Percentiles rank a stretch among this genome's conserved stretches.
phyloP scores from a whole-genome alignment of 2,888 invertebrate species.

The Boloria selene region DNA sequence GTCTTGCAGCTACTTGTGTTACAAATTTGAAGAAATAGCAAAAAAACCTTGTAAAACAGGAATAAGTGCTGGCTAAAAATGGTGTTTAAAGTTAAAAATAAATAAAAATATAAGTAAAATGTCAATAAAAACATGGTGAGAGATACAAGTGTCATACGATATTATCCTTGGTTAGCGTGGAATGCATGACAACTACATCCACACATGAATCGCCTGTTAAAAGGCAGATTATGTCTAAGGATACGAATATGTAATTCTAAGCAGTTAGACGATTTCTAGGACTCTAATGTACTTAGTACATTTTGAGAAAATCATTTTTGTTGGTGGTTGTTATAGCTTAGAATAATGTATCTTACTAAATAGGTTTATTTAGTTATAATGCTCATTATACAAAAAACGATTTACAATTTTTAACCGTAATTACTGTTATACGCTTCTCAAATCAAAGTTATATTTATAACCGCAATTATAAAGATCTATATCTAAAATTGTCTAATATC shows the following conservation, averaged over 20 bases:
- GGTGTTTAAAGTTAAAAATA: slow-evolving; percentile 14
- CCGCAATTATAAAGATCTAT: slow-evolving; percentile 31
- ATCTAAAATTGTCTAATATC: slow-evolving; percentile 35
- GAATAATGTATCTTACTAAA: no score
- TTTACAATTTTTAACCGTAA: no score
- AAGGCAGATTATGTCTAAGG: slow-evolving; percentile 47
- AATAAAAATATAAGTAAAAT: slow-evolving; percentile 30
- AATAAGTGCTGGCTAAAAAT: slow-evolving; percentile 5
- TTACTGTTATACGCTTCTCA: slow-evolving; percentile 19
- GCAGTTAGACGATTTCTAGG: slow-evolving; percentile 2
- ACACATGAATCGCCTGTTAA: slow-evolving; percentile 56
- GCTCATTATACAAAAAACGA: no score
- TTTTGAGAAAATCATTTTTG: neutral
- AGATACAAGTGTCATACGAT: slow-evolving; percentile 49
- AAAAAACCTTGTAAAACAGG: slow-evolving; percentile 17
- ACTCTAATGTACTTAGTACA: no score
- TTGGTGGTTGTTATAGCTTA: no score
- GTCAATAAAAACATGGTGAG: slow-evolving; percentile 37
- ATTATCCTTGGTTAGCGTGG: slow-evolving; percentile 55
- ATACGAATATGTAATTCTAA: slow-evolving; percentile 52
- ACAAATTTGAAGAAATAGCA: slow-evolving; percentile 30
- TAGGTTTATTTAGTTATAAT: no score
- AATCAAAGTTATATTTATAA: slow-evolving; percentile 32
- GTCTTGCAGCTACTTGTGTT: slow-evolving; percentile 31
- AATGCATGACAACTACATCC: slow-evolving; percentile 55